Evolutionary conservation across 1,140 invertebrate genomes (phyloP), one percentile per base, ranked within the genome.

Genomic region (Drosophila punjabiensis): DNA sequence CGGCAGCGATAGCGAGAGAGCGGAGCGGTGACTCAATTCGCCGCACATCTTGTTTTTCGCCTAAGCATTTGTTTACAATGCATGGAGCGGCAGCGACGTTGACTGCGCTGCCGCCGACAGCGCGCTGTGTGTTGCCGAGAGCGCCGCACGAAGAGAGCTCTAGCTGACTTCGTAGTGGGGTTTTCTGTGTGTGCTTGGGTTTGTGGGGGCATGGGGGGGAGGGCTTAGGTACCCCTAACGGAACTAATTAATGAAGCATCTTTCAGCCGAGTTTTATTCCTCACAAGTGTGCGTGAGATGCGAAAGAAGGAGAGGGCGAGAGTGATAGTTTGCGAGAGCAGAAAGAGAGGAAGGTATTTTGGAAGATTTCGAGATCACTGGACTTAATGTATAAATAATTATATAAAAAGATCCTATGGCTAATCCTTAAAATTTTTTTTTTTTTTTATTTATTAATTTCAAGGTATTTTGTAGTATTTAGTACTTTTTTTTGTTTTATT

Each of bases 181-280:
- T 18, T 28, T 33, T 35, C n/a, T 52, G 20, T 32, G 47, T 52
- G 10, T 48, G 43, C 20, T 28, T 11, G 18, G 4, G 45, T 4
- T 32, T 30, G 52, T 30, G 18, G 13, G 58, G n/a, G n/a, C 9
- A 1, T 30, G 48, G 13, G 24, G n/a, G 14, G 9, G 14, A 2
- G 41, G 37, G 61, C 35, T 58, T 39, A 58, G 61, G 74, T 30
- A 20, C 63, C 32, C 61, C 30, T 39, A 87, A 81, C 84, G 84
- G 85, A 89, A 88, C 84, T 88, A 88, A 88, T 88, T 88, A 88
- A 88, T 89, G 81, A 79, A 88, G 78, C 87, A 88, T 88, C 84
- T 89, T 84, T 89, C 76, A 66, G 68, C 69, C 67, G 79, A 78
- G 65, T 77, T 70, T 74, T 62, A 70, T 69, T 50, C 52, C 66